Evolutionary conservation across 2,113 vertebrate genomes (phyloP).

Genomic region (Tiliqua scincoides): DNA sequence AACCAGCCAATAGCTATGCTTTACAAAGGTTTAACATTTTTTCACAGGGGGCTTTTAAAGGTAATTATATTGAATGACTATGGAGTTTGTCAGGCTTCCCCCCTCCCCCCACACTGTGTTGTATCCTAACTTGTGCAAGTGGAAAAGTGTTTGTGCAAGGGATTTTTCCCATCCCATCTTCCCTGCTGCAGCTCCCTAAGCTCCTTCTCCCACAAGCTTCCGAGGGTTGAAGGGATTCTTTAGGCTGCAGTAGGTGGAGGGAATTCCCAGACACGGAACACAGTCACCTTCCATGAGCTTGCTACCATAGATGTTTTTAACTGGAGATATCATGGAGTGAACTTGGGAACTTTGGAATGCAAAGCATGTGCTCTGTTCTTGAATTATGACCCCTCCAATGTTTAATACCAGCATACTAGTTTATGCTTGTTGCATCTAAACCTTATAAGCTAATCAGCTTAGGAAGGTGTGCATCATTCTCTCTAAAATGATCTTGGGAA

Average conservation of each 20-base stretch:
- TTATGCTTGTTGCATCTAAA: background rate
- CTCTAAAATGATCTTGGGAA: background rate
- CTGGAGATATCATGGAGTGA: background rate
- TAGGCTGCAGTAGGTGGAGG: too few species aligned
- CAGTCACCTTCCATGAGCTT: background rate
- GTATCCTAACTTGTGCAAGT: too few species aligned
- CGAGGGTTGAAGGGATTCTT: too few species aligned
- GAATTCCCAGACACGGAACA: too few species aligned
- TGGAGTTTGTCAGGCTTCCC: background rate
- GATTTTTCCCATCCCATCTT: too few species aligned
- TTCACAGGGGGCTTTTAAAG: conserved; percentile 96
- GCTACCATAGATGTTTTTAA: background rate
- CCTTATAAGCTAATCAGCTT: background rate
- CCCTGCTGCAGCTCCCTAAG: too few species aligned
- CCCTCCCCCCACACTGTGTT: too few species aligned
- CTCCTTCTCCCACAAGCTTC: too few species aligned
- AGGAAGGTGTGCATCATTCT: background rate
- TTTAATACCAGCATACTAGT: background rate
- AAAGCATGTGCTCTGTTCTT: too few species aligned
- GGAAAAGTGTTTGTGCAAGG: too few species aligned
- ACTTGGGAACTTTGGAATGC: background rate
- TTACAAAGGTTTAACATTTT: conserved; percentile 97
- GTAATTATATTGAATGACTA: conserved; percentile 67
- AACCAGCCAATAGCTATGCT: conserved; percentile 96
- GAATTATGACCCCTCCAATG: background rate